These are phyloP conservation scores for Gymnopithys bicolor DNA, from an alignment of 2,797 vertebrate genomes.

Conservation along the genomic window DNA sequence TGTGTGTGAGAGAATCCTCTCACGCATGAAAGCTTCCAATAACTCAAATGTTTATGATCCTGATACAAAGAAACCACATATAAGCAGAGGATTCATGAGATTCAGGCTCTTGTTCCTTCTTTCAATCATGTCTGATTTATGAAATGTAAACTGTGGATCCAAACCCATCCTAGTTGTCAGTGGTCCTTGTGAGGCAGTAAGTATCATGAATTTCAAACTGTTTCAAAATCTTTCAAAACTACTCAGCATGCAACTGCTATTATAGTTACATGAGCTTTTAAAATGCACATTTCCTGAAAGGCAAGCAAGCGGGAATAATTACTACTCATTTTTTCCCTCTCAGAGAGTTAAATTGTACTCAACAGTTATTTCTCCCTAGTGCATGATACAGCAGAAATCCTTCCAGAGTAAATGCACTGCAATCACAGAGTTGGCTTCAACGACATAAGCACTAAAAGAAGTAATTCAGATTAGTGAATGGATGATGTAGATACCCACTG, in stretches of 20 bases:
- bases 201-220: constrained; percentile 43
- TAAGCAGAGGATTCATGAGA: constrained; percentile 35
- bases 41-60: constrained; percentile 24
- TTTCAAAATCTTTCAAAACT: constrained; percentile 50
- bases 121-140: constrained; percentile 52
- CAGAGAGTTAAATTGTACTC: constrained; percentile 70
- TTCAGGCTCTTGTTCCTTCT: constrained; percentile 29
- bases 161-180: constrained; percentile 15
- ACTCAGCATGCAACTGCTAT: constrained; percentile 61
- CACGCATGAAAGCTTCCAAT: constrained; percentile 1
- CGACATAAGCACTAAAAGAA: constrained; percentile 57
- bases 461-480: constrained; percentile 62
- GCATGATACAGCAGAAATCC: constrained; percentile 69
- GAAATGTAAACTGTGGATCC: constrained; percentile 20
- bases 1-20: not conserved
- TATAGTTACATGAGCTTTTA: constrained; percentile 53
- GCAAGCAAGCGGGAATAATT: constrained; percentile 67
- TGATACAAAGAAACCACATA: not conserved
- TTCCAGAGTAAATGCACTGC: constrained; percentile 64
- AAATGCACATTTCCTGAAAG: constrained; percentile 69
- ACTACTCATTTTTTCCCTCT: constrained; percentile 63
- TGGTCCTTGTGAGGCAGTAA: constrained; percentile 48
- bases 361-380: constrained; percentile 71
- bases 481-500: constrained; percentile 53
- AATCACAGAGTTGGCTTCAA: constrained; percentile 55